Base-by-base conservation (phyloP, 2,888 invertebrate species). In the Peribatodes rhomboidaria region DNA sequence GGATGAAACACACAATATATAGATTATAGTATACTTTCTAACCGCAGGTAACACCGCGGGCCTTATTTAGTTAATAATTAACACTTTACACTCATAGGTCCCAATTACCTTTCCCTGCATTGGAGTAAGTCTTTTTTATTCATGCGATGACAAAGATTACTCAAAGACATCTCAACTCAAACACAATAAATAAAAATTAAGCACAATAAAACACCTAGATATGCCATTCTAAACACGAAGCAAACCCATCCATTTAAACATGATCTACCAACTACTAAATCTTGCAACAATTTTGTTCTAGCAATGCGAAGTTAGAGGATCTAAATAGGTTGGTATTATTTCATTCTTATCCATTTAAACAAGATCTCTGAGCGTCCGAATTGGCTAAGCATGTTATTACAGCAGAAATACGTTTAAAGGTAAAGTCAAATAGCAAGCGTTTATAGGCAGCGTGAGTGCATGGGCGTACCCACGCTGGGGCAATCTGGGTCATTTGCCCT, bases 171-270 rank as follows among this genome's bases (percentile, higher is more conserved):
- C n/a, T 8, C 9, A 2, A n/a, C 3, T 10, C 35, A 42, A 57
- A 47, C 14, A 46, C 41, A 58, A 41, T 42, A 16, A 58, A 58
- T 58, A 54, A 64, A 49, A 59, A 55, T 55, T n/a, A 42, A 49
- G 42, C 33, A 14, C 59, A 58, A 59, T 54, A 49, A 11, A 59
- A 18, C 42, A 42, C 49, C 49, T 54, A 64, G 42, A 59, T 54
- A 54, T 59, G 52, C 56, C 59, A 62, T 62, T 66, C 59, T 52
- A 67, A 62, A 62, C 62, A 54, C 59, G 56, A 58, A 16, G 35
- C 50, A 49, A 13, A 59, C 35, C 27, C 33, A 58, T 49, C 63
- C 53, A 63, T 49, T 57, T 22, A 27, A 63, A 49, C 53, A 10
- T 49, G 67, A 54, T 49, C 67, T 49, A 35, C 46, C 49, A 46